Base-by-base conservation (phyloP, 1,140 invertebrate genomes). In the Trissolcus basalis region DNA sequence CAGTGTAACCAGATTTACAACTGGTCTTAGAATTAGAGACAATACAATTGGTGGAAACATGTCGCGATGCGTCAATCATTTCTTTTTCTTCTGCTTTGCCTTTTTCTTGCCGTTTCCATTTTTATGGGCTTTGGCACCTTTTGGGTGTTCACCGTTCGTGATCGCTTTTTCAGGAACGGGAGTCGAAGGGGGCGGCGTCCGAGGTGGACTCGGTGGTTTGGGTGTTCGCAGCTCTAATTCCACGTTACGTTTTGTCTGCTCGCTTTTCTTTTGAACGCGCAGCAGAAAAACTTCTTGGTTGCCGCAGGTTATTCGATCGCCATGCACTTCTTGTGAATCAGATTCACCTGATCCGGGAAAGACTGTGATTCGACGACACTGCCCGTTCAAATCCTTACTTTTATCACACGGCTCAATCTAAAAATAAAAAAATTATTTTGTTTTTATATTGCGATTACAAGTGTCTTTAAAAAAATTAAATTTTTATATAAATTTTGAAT, bases 201-300 rank as follows among this genome's bases (percentile, higher is more conserved):
- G 54, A 8, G 61, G 49, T 5, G 55, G 69, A 35, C 44, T 77
- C n/a, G 79, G 64, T 53, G 72, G 79, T 45, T 80, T 88, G 1
- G 86, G 85, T 4, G 85, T 86, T 35, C 78, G 80, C 19, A 88
- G 44, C 49, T 88, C 86, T 4, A 88, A 45, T 47, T 88, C 87
- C 11, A 88, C 35, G 19, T 88, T 85, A 19, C 74, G 78, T 11
- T 78, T 77, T 45, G 75, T 81, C 14, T 75, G 41, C 1, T 78
- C 79, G 0, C 69, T 53, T 19, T 82, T 83, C 51, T 86, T 88
- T 43, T 86, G 85, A 32, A 88, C 76, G 3, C 64, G 80, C 9
- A 88, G 41, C 49, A 87, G 55, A 55, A 84, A 87, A 27, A 88
- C 77, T 15, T 85, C 73, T 8, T 86, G 70, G 64, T 85, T 65